Percentiles rank a stretch among this genome's conserved stretches.
phyloP scores from a whole-genome alignment of 2,888 invertebrate species.

The Gonocerus acuteangulatus region DNA sequence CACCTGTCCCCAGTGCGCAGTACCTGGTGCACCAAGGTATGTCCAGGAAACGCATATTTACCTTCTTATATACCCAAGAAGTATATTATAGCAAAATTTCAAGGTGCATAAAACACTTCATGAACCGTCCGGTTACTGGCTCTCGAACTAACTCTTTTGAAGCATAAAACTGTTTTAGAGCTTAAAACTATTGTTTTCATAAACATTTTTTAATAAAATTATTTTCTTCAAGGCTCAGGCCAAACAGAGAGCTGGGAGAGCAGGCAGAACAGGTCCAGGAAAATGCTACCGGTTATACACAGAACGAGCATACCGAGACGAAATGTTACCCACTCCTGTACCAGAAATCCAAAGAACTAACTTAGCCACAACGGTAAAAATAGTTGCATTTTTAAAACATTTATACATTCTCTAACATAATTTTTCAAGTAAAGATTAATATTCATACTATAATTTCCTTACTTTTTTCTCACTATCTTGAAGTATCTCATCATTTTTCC shows the following conservation, averaged over 20 bases:
- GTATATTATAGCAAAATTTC: too few relatives aligned
- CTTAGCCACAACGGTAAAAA: constrained; percentile 74
- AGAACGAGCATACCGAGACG: constrained; percentile 95
- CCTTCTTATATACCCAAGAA: too few relatives aligned
- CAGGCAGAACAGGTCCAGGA: constrained; percentile 95
- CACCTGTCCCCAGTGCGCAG: too few relatives aligned
- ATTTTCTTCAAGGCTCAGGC: constrained; percentile 68
- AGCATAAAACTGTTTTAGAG: too few relatives aligned
- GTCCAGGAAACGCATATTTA: too few relatives aligned
- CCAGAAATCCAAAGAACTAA: constrained; percentile 99
- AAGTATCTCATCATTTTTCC: too few relatives aligned
- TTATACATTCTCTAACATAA: not conserved
- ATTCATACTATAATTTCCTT: not conserved
- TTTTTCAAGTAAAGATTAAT: not conserved
- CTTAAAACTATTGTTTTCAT: too few relatives aligned
- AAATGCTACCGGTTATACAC: constrained; percentile 96
- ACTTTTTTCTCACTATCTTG: not conserved
- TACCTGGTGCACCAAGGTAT: too few relatives aligned
- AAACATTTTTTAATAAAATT: too few relatives aligned
- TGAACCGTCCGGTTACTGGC: too few relatives aligned
- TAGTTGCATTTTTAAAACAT: not conserved
- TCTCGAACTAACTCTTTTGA: too few relatives aligned
- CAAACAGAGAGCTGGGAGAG: constrained; percentile 92
- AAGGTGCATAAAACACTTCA: too few relatives aligned
- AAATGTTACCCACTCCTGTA: constrained; percentile 96